Base-by-base conservation (phyloP, 2,113 vertebrate genomes). In the Redunca redunca region DNA sequence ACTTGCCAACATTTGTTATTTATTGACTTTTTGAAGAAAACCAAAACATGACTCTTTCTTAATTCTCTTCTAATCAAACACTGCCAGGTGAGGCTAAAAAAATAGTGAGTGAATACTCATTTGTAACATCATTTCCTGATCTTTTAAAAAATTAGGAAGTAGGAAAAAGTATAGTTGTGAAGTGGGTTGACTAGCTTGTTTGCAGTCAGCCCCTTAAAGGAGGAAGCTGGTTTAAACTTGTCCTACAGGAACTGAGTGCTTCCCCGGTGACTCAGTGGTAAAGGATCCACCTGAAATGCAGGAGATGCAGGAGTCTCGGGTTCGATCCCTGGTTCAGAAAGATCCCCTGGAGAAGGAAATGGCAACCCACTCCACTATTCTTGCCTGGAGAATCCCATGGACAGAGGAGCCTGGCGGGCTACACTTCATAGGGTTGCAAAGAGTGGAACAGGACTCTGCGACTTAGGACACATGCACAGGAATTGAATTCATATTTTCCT, bases 31-130 rank as follows among this genome's bases (percentile, higher is more conserved):
- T 55, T 55, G 81, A 64, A 67, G 26, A 85, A 58, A 94, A 80
- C 23, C 43, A n/a, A 43, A 83, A 77, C 23, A 50, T 4, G 2
- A 93, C 19, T 92, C 3, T 57, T 78, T 16, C 11, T 64, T 82
- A 74, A 57, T 78, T 94, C 26, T 83, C 25, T 91, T 93, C 53
- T 98, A 28, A 53, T 82, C 55, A 13, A 83, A 57, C 14, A 50
- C 48, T 92, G 43, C 57, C 86, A 71, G 67, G 80, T 4, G 50
- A 98, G 78, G 77, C 6, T 53, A 40, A 64, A 90, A 90, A 87
- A 77, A 81, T 0, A 19, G 30, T 33, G 50, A 94, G 60, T 94
- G 5, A 58, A 84, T 50, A 94, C 48, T 77, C 60, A 94, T 26
- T 86, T 64, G 13, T 77, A 64, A 13, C 17, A 80, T 57, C 40